A percentile compares a stretch with the other conserved stretches of the same genome.
Evolutionary conservation across 1,140 invertebrate species (phyloP).

Genomic region (Lasioglossum baleicum): DNA sequence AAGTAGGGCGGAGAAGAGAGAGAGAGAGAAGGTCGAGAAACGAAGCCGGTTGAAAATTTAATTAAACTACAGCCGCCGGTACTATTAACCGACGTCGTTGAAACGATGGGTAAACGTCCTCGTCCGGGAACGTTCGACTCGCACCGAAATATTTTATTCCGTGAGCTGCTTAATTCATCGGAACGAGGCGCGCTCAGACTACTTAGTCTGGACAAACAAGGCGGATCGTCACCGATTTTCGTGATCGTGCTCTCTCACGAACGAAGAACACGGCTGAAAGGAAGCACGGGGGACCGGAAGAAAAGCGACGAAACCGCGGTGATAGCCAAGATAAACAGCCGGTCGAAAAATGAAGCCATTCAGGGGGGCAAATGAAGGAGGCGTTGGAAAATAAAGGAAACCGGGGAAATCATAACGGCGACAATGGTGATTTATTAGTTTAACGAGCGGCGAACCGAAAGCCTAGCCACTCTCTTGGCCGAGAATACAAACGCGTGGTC

Average conservation of each 20-base stretch:
- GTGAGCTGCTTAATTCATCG: not conserved
- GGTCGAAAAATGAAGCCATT: not conserved
- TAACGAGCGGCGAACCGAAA: conserved; percentile 61
- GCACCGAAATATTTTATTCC: not conserved
- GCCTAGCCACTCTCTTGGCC: conserved; percentile 46
- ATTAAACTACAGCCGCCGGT: conserved; percentile 29
- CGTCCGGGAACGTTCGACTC: not conserved
- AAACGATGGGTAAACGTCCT: conserved; percentile 16
- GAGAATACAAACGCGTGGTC: conserved; percentile 50
- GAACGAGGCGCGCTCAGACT: not conserved
- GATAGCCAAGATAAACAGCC: not conserved
- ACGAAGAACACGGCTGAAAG: not conserved
- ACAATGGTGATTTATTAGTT: conserved; percentile 64
- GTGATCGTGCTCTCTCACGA: not conserved
- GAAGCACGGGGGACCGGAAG: too few species aligned
- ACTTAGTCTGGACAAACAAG: not conserved
- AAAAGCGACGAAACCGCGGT: not conserved
- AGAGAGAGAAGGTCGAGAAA: not conserved
- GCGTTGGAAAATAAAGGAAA: conserved; percentile 13
- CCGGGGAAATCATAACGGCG: conserved; percentile 57
- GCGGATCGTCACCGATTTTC: too few species aligned
- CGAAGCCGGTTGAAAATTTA: conserved; percentile 17
- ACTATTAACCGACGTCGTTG: conserved; percentile 17
- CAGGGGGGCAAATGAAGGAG: not conserved
- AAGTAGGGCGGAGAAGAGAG: conserved; percentile 15